phyloP scores from a whole-genome alignment of 2,113 vertebrate genomes.

The Mola mola region DNA sequence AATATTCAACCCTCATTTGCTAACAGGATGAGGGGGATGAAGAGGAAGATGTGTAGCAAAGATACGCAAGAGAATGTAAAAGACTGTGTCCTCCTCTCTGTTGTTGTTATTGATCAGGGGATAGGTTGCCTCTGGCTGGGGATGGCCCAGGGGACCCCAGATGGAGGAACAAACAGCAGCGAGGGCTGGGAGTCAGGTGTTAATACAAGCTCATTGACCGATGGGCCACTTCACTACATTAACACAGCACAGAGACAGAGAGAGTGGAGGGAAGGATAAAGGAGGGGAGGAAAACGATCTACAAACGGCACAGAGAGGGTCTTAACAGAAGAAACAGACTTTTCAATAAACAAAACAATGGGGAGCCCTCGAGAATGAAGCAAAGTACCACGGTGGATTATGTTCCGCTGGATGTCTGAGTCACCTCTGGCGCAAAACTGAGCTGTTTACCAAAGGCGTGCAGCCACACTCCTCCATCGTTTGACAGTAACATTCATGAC shows the following conservation, averaged over 20 bases:
- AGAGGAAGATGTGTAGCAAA: constrained; percentile 18
- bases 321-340: constrained; percentile 3
- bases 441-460: constrained; percentile 6
- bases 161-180: constrained; percentile 71
- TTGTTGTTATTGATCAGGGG: constrained; percentile 76
- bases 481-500: constrained; percentile 17
- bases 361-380: constrained; percentile 4
- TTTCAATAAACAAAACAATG: neutral
- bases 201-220: constrained; percentile 82
- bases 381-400: neutral
- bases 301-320: constrained; percentile 25
- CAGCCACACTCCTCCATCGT: constrained; percentile 1
- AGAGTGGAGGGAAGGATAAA: constrained; percentile 39
- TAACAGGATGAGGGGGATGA: constrained; percentile 9
- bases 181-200: constrained; percentile 76
- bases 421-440: constrained; percentile 27
- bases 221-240: constrained; percentile 78
- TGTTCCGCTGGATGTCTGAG: constrained; percentile 6
- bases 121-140: constrained; percentile 63
- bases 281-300: constrained; percentile 15
- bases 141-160: constrained; percentile 65
- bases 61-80: constrained; percentile 31
- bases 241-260: constrained; percentile 64
- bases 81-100: constrained; percentile 19
- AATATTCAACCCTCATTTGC: too few species aligned